Base-by-base conservation (phyloP, 2,888 invertebrate species). In the Orthonevra nobilis region DNA sequence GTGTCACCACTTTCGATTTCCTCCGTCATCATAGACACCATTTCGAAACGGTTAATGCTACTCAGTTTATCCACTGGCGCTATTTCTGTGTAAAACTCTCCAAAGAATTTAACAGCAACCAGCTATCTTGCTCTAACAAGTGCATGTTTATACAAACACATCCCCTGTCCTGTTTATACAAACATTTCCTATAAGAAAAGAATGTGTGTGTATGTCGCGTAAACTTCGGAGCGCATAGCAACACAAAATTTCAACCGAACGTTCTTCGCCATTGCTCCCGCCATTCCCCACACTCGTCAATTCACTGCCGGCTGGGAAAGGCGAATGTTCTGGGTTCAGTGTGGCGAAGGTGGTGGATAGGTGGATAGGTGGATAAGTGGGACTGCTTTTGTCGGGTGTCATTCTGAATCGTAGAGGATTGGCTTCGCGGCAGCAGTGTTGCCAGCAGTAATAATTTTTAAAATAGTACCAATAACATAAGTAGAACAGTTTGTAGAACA, bases 211-310 rank as follows among this genome's bases (percentile, higher is more conserved):
- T 75, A 56, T 48, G 70, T 75, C 69, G 63, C 54, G 75, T 75
- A 70, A 75, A 70, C 75, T 75, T 63, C 63, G 42, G 75, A 70
- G 75, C 75, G 63, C 75, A 75, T 75, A 75, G 75, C 75, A 75
- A 75, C 75, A 75, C 75, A 56, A 69, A 70, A 58, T 46, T 75
- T 64, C 58, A n/a, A 63, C 56, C 63, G 34, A 75, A 70, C 64
- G 50, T 70, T 58, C 56, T 63, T 75, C 32, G 50, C 48, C 58
- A 58, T 40, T 36, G 46, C 36, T 50, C 48, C 48, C 68, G 60
- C 48, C 46, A 30, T 12, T 4, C 50, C 34, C 68, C 68, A 60
- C 42, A 68, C 52, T 63, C 61, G 44, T 75, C 56, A 63, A 56
- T 74, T 75, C 30, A 36, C 23, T 23, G 3, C 3, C 48, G 63